phyloP scores from a whole-genome alignment of 1,140 invertebrate genomes.

The Drosophila carrolli region DNA sequence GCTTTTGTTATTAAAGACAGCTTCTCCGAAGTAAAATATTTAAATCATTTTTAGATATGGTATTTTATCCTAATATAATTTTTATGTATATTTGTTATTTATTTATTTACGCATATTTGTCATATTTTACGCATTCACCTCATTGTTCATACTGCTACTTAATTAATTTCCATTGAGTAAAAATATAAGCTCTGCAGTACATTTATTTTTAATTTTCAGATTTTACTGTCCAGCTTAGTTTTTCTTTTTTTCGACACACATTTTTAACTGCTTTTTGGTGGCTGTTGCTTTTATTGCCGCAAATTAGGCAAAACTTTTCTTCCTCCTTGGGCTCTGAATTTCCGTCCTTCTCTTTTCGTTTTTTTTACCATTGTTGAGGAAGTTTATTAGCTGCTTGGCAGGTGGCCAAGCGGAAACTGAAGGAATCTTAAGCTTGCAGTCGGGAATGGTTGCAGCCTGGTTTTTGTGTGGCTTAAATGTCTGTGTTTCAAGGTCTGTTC shows the following conservation, averaged over 20 bases:
- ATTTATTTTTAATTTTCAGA: too few species aligned
- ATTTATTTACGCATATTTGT: too few species aligned
- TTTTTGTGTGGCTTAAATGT: constrained; percentile 13
- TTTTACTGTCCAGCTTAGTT: too few species aligned
- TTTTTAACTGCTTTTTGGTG: constrained; percentile 8
- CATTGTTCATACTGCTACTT: too few species aligned
- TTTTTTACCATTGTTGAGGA: constrained; percentile 25
- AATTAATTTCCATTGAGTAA: too few species aligned
- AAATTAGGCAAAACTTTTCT: constrained; percentile 69
- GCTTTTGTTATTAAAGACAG: not conserved
- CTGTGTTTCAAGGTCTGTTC: constrained; percentile 16
- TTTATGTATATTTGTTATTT: too few species aligned
- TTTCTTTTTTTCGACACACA: constrained; percentile 6
- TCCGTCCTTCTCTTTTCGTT: constrained; percentile 4
- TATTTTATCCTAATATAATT: too few species aligned
- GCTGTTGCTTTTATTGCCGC: constrained; percentile 33
- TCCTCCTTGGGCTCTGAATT: constrained; percentile 8
- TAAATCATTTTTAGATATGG: too few species aligned
- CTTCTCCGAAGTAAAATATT: too few species aligned
- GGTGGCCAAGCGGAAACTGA: constrained; percentile 57
- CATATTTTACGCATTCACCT: too few species aligned
- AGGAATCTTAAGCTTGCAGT: constrained; percentile 29
- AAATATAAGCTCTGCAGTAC: too few species aligned
- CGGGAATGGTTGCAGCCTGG: constrained; percentile 9
- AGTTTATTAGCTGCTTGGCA: constrained; percentile 74